Evolutionary conservation across 1,140 invertebrate genomes (phyloP).

Genomic region (Schlechtendalia chinensis): DNA sequence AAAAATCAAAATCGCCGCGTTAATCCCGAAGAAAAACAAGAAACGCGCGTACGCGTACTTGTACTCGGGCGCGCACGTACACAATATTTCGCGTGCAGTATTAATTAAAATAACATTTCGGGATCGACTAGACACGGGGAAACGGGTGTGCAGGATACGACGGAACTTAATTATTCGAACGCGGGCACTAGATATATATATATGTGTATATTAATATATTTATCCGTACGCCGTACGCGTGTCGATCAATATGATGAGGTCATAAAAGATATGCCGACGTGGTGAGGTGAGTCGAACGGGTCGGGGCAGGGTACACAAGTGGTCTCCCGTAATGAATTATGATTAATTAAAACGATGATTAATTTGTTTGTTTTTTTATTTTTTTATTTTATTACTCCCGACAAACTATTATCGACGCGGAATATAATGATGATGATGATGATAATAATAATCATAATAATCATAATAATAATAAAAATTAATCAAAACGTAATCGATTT

Average conservation of each 20-base stretch:
- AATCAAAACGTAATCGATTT: constrained; percentile 5
- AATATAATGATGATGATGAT: not conserved
- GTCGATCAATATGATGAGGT: not conserved
- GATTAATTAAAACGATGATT: constrained; percentile 9
- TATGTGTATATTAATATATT: no score
- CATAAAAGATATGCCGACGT: not conserved
- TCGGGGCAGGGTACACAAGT: not conserved
- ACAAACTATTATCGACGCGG: not conserved
- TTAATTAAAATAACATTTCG: not conserved
- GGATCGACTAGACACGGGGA: no score
- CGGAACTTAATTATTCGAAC: not conserved
- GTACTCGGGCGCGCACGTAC: not conserved
- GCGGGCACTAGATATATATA: not conserved
- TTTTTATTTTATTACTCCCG: not conserved
- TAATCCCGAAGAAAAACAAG: no score
- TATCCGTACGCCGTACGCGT: no score
- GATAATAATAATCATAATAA: constrained; percentile 5
- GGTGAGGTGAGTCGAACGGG: not conserved
- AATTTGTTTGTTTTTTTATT: not conserved
- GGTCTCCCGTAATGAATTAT: not conserved
- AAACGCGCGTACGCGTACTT: no score
- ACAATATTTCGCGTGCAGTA: not conserved
- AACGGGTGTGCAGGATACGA: not conserved
- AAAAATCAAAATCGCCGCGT: no score
- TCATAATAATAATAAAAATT: not conserved